Percentiles rank a stretch among this genome's conserved stretches.
Evolutionary conservation across 1,140 invertebrate genomes (phyloP).

Genomic region (Brachystomella parvula): DNA sequence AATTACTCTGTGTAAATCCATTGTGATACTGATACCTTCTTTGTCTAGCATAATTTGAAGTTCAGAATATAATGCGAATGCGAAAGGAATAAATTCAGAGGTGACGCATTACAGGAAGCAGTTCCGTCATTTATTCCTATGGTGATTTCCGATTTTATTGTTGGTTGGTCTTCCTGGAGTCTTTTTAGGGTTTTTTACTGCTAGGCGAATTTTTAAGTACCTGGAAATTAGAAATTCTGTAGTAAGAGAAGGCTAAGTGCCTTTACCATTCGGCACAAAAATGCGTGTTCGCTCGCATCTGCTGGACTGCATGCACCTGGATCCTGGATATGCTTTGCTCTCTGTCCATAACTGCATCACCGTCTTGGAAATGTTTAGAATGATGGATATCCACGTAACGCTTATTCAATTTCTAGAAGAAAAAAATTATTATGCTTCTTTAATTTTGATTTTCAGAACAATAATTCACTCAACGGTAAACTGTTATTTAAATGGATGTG

Average conservation of each 20-base stretch:
- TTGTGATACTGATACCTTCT: no score
- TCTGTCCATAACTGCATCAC: slow-evolving; percentile 31
- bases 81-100: no score
- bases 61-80: no score
- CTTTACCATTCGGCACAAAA: no score
- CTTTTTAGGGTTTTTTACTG: no score
- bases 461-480: slow-evolving; percentile 27
- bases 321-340: slow-evolving; percentile 32
- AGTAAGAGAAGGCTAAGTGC: not conserved
- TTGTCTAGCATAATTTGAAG: no score
- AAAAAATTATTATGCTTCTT: not conserved
- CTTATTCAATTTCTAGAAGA: not conserved
- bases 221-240: not conserved
- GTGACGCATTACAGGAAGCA: no score
- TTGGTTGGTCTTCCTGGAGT: no score
- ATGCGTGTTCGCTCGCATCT: slow-evolving; percentile 28
- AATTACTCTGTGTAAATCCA: no score
- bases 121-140: no score
- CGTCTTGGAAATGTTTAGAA: slow-evolving; percentile 25
- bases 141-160: no score
- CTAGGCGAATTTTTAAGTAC: no score
- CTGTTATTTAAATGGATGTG: not conserved
- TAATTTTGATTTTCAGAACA: not conserved
- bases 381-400: slow-evolving; percentile 28
- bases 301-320: slow-evolving; percentile 28